Evolutionary conservation across 2,113 vertebrate genomes (phyloP), one percentile per base, ranked within the genome.

Genomic region (Hippocampus barbouri): DNA sequence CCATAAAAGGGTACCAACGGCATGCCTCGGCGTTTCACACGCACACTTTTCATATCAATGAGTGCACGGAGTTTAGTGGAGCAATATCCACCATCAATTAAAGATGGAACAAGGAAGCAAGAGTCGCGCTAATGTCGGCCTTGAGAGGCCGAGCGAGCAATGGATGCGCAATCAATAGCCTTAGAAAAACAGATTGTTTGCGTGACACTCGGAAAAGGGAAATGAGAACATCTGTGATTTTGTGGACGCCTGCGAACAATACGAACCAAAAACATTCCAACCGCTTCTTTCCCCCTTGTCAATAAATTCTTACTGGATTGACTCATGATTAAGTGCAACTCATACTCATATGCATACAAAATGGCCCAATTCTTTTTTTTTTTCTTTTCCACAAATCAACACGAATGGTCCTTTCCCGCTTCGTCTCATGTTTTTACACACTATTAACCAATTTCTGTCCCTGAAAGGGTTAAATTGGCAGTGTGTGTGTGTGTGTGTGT

Each of bases 41-140:
- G 83, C 85, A 84, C 82, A 71, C 84, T 82, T 80, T 85, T 87
- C 83, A 88, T 88, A 90, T 87, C 70, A 74, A 84, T 71, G 72
- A 86, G 85, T 77, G 85, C 87, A 76, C 77, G 78, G 15, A 69
- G 77, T 78, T 81, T 82, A 81, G 83, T 79, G 81, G 80, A 83
- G 86, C 83, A 84, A 85, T 83, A 82, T 81, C 79, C 77, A 83
- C 61, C 85, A 87, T 88, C 88, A 89, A 89, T 89, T 90, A 89
- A 88, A 85, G 85, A 88, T 80, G 82, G 79, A 83, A 84, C 85
- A 84, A 74, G 86, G 83, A 85, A 85, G 81, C 72, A 34, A 30
- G 38, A 77, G 79, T 76, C 73, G 56, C 86, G 85, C 87, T 89
- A 87, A 83, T 75, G 85, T 68, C 69, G 78, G 80, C 85, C 87